Base-by-base conservation (phyloP, 2,113 vertebrate species). In the Odontesthes bonariensis region DNA sequence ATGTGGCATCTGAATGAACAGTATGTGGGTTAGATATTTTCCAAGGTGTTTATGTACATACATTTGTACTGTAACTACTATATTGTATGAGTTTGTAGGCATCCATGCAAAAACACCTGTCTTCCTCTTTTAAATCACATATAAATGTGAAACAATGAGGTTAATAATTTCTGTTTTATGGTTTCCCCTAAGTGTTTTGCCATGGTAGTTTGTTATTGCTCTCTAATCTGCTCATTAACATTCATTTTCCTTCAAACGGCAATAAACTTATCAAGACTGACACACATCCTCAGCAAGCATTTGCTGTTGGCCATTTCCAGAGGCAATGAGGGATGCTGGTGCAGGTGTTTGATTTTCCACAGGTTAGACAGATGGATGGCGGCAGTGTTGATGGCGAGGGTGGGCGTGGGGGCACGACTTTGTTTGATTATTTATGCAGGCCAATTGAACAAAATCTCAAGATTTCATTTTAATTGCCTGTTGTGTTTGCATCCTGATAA, bases 321-420 rank as follows among this genome's bases (percentile, higher is more conserved):
- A 52, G 73, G 32, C 16, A 8, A 54, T 69, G 46, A 67, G 69
- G 69, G 53, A 66, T 49, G 63, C 74, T 54, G 42, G 57, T 88
- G 85, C 71, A 86, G 86, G 84, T 89, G 81, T 77, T 75, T 73
- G 63, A 82, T 84, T 85, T 83, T 75, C 86, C 77, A 89, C 87
- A 82, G 86, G 89, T 90, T 86, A 86, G 61, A 78, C 10, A 38
- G 81, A 85, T 79, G 67, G 52, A 65, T 85, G 85, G 68, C n/a
- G 10, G 64, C 35, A 59, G 59, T 42, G 52, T 22, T 55, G 73
- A 60, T 46, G 64, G 73, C n/a, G 54, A 61, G 31, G 62, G 58
- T 73, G 64, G 59, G 54, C 16, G 61, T 38, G 54, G 68, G 53
- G 49, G 64, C 69, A 38, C 14, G 19, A 69, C 62, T 81, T 73